phyloP scores from a whole-genome alignment of 2,888 invertebrate genomes.

The Osmoderma eremita region DNA sequence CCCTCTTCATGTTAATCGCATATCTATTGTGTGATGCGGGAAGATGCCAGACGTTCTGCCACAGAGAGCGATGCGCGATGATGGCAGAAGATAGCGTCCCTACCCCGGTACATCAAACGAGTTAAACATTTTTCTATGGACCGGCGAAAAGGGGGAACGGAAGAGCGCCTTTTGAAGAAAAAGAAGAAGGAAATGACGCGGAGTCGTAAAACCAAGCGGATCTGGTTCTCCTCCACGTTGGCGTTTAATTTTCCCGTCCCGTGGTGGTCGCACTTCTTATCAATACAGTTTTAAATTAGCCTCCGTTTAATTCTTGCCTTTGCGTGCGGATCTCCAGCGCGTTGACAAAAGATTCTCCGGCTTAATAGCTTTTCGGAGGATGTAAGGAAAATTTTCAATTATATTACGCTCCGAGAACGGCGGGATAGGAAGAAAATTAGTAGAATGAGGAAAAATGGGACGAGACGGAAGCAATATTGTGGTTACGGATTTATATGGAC shows the following conservation, averaged over 20 bases:
- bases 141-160: constrained; percentile 12
- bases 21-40: constrained; percentile 55
- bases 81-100: constrained; percentile 46
- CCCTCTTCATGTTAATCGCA: constrained; percentile 62
- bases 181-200: too few species aligned
- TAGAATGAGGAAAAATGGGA: too few species aligned
- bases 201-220: neutral
- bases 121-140: constrained; percentile 37
- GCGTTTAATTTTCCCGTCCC: constrained; percentile 18
- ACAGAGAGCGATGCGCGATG: constrained; percentile 48
- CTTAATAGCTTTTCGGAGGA: constrained; percentile 26
- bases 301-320: constrained; percentile 31
- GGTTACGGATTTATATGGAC: too few species aligned
- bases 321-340: constrained; percentile 3
- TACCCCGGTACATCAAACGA: constrained; percentile 38
- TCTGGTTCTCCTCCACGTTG: neutral
- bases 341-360: constrained; percentile 22
- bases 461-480: too few species aligned
- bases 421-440: neutral
- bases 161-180: neutral
- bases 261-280: constrained; percentile 25
- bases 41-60: constrained; percentile 46
- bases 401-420: neutral
- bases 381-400: constrained; percentile 25
- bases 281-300: constrained; percentile 37